Evolutionary conservation across 2,113 vertebrate genomes (phyloP).

Genomic region (Plectropomus leopardus): DNA sequence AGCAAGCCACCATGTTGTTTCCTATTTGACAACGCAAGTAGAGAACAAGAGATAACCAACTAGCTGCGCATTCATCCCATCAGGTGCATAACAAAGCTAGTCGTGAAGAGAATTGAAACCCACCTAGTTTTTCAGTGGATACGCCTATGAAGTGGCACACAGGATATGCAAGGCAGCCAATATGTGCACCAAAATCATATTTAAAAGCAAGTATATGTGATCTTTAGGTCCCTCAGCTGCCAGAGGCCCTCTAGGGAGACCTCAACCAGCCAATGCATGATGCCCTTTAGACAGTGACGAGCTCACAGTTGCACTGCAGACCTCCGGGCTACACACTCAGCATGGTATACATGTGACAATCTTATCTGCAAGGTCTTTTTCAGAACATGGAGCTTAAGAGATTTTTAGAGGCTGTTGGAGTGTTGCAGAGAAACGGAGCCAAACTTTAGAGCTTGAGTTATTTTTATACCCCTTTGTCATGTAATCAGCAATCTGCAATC

Average conservation of each 20-base stretch:
- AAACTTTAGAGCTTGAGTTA: slow-evolving; percentile 56
- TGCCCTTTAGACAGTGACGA: slow-evolving; percentile 6
- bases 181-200: too few species aligned
- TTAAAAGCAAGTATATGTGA: too few species aligned
- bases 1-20: too few species aligned
- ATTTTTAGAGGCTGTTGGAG: slow-evolving; percentile 34
- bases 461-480: slow-evolving; percentile 68
- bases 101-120: too few species aligned
- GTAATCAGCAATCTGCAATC: slow-evolving; percentile 68
- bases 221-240: slow-evolving; percentile 14
- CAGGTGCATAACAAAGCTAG: too few species aligned
- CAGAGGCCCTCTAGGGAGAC: slow-evolving; percentile 17
- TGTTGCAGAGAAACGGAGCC: slow-evolving; percentile 41
- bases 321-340: slow-evolving; percentile 17
- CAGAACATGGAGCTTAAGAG: slow-evolving; percentile 28
- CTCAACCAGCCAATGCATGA: neutral
- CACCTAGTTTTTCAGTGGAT: too few species aligned
- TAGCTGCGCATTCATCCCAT: too few species aligned
- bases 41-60: too few species aligned
- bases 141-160: too few species aligned
- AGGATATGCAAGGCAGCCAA: too few species aligned
- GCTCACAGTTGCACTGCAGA: slow-evolving; percentile 45
- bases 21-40: too few species aligned
- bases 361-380: slow-evolving; percentile 13
- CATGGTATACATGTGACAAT: slow-evolving; percentile 17